These are phyloP conservation scores for Lycocorax pyrrhopterus DNA, from an alignment of 2,113 vertebrate genomes.

Conservation along the genomic window DNA sequence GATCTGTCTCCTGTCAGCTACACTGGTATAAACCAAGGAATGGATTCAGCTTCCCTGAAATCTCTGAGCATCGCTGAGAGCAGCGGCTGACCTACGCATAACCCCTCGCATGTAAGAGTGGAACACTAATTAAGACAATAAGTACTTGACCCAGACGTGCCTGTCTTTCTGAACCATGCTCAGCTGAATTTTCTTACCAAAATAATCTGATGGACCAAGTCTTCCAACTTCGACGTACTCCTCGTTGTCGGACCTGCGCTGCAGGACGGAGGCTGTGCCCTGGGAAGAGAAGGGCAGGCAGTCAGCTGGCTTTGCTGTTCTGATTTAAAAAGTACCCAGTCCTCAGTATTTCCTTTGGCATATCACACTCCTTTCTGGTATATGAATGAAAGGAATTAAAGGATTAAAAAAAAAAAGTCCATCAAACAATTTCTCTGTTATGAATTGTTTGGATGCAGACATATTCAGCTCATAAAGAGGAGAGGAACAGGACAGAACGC, in stretches of 20 bases:
- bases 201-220: constrained; percentile 95
- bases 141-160: background rate
- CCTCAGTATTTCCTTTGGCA: background rate
- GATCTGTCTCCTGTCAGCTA: constrained; percentile 29
- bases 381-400: background rate
- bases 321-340: background rate
- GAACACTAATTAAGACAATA: background rate
- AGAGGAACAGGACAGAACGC: background rate
- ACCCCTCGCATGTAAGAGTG: background rate
- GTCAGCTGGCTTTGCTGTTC: background rate
- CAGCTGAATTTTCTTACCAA: constrained; percentile 78
- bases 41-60: background rate
- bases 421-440: background rate
- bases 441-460: background rate
- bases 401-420: background rate
- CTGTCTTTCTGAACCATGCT: background rate
- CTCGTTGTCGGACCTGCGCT: constrained; percentile 93
- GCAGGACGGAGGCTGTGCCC: constrained; percentile 94
- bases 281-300: constrained; percentile 46
- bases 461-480: background rate
- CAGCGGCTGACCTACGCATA: background rate
- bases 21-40: background rate
- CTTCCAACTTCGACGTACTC: constrained; percentile 95
- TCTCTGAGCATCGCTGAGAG: background rate
- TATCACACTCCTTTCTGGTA: background rate